Conservation (phyloP, 2,888 invertebrate species). For the Athalia circularis region DNA sequence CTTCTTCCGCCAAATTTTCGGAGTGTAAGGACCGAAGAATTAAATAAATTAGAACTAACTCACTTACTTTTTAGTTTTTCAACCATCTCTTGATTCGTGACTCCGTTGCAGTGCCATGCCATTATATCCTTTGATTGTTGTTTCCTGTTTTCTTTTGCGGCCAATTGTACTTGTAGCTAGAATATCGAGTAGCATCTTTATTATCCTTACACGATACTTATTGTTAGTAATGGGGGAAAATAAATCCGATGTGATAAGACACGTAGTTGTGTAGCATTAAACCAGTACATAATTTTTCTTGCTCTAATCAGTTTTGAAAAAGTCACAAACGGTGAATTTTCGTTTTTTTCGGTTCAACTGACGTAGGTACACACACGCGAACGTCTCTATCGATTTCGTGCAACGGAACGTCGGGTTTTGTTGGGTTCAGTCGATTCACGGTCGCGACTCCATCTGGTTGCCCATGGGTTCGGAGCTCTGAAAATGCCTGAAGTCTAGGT, state of each 20-base stretch:
- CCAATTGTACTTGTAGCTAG: not conserved
- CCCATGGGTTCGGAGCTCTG: constrained; percentile 6
- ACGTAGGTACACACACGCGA: not conserved
- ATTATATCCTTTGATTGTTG: constrained; percentile 73
- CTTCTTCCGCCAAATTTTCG: too few relatives aligned
- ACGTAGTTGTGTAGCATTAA: too few relatives aligned
- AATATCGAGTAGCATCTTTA: constrained; percentile 3
- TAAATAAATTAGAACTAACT: not conserved
- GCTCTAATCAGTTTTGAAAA: too few relatives aligned
- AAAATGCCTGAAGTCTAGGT: constrained; percentile 11
- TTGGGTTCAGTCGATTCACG: constrained; percentile 31
- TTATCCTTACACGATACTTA: too few relatives aligned
- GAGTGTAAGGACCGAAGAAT: too few relatives aligned
- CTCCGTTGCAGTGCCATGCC: constrained; percentile 95
- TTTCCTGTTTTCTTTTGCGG: not conserved
- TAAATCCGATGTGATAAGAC: too few relatives aligned
- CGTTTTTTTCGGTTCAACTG: not conserved
- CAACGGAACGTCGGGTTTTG: constrained; percentile 1
- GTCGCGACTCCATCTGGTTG: constrained; percentile 41
- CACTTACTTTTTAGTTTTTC: constrained; percentile 85
- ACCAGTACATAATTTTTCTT: too few relatives aligned
- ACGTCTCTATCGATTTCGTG: constrained; percentile 27
- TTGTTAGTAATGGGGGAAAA: too few relatives aligned
- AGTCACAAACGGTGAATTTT: too few relatives aligned
- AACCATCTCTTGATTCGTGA: constrained; percentile 88